Base-by-base conservation (phyloP, 2,113 vertebrate species). In the Pyxicephalus adspersus region DNA sequence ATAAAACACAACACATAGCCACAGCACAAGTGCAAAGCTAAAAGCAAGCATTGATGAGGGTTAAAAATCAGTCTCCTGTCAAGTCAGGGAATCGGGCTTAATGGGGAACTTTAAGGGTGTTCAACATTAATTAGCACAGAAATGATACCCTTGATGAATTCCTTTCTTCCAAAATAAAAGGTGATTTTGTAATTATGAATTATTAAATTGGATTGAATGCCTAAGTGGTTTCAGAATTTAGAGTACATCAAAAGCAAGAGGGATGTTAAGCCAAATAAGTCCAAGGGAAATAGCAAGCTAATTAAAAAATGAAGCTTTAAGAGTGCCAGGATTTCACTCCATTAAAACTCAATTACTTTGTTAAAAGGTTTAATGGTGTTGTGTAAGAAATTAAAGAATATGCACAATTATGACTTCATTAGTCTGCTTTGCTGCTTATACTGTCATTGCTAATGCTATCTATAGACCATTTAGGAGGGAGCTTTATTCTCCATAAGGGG, bases 91-190 rank as follows among this genome's bases (percentile, higher is more conserved):
- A 86, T 84, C 90, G n/a, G 86, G 89, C 57, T 75, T 82, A 86
- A 92, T 85, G 60, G 81, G 87, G 89, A 91, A 89, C 88, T 91
- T 89, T 91, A 91, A 93, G 91, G 92, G 88, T 90, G 89, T 90
- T 91, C 87, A 88, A 86, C 88, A 87, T 86, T 87, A 87, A 77
- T 89, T 86, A 91, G 89, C 83, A 87, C 86, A 87, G 84, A 87
- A 87, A 85, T 83, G 88, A 85, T 72, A 83, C 84, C 86, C 90
- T 84, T 77, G 83, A 82, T 84, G 75, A 85, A 85, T 84, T 76
- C 84, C 83, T 83, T 87, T 79, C 19, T 3, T 82, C 71, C 52
- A 82, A 82, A 82, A 0, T 65, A 54, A 86, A 66, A 86, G 65
- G 84, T 64, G 83, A 51, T 52, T 57, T 85, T 82, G 84, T 87